Evolutionary conservation across 2,888 invertebrate species (phyloP), one percentile per base, ranked within the genome.

Genomic region (Macropis europaea): DNA sequence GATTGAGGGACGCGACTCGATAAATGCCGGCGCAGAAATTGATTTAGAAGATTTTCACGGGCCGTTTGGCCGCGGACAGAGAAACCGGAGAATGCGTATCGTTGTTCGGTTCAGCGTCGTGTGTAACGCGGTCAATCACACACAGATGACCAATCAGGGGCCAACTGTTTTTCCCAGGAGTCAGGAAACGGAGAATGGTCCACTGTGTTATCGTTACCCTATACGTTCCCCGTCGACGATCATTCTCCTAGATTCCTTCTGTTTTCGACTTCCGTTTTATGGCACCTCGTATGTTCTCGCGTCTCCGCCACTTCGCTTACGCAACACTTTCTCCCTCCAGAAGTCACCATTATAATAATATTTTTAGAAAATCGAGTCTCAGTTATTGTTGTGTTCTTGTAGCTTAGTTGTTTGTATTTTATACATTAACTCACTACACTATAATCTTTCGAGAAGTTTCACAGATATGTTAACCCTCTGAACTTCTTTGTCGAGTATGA

Each of bases 81-180:
- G 71, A 57, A 45, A 50, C 72, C 64, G 57, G 66, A 72, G 59
- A 62, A 67, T 64, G 42, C 57, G 67, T 73, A 66, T 73, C 76
- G 76, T 70, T 79, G 79, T 69, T 59, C 70, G 73, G 48, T 63
- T 45, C 56, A 52, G 70, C 77, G 81, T 84, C 72, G 76, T 79
- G 82, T 83, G 71, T 85, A 83, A 83, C 81, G 81, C 73, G 84
- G 81, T 81, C 83, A 83, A 86, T 88, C 84, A 84, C 83, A 84
- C 83, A 82, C 82, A 84, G 82, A 84, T 84, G 84, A 82, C 80
- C 77, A 82, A 82, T 84, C 83, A 85, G 82, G 75, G 80, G 64
- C 82, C 83, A 83, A 87, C 83, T 84, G 84, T 87, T 86, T n/a
- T n/a, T 73, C 56, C 30, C 52, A 30, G 32, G 43, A 61, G 36